Conservation (phyloP, 2,113 vertebrate genomes). For the Pimephales promelas region DNA sequence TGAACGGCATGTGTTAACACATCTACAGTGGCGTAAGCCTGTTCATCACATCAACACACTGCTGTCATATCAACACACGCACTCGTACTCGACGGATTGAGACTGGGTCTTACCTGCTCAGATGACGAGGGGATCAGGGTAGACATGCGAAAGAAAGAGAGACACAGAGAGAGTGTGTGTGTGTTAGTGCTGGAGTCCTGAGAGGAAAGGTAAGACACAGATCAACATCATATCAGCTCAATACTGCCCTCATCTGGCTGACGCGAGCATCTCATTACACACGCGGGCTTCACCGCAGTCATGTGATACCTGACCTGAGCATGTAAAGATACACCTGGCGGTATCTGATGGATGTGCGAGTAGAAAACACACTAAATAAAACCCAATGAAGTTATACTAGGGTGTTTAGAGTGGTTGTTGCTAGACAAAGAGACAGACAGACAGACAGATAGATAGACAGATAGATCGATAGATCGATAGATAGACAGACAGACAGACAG, state of each 20-base stretch:
- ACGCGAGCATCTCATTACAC: background rate
- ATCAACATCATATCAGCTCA: slow-evolving; percentile 1
- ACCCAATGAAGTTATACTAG: background rate
- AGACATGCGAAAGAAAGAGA: slow-evolving; percentile 16
- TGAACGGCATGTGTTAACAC: background rate
- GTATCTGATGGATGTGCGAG: background rate
- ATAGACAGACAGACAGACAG: too few species aligned
- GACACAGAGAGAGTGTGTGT: background rate
- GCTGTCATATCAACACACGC: background rate
- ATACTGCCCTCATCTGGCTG: slow-evolving; percentile 26
- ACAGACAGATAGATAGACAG: too few species aligned
- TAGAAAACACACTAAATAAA: too few species aligned
- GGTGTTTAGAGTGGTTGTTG: background rate
- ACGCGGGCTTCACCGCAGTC: background rate
- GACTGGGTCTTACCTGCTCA: slow-evolving; percentile 13
- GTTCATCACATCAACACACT: background rate
- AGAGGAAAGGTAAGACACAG: background rate
- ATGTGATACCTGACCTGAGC: background rate
- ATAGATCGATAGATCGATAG: too few species aligned
- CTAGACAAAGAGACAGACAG: too few species aligned
- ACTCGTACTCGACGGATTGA: background rate
- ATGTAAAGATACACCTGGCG: background rate
- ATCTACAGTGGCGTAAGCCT: background rate
- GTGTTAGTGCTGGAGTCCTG: slow-evolving; percentile 1
- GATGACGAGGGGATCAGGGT: background rate